Conservation (phyloP, 2,113 vertebrate species). For the Caranx melampygus region DNA sequence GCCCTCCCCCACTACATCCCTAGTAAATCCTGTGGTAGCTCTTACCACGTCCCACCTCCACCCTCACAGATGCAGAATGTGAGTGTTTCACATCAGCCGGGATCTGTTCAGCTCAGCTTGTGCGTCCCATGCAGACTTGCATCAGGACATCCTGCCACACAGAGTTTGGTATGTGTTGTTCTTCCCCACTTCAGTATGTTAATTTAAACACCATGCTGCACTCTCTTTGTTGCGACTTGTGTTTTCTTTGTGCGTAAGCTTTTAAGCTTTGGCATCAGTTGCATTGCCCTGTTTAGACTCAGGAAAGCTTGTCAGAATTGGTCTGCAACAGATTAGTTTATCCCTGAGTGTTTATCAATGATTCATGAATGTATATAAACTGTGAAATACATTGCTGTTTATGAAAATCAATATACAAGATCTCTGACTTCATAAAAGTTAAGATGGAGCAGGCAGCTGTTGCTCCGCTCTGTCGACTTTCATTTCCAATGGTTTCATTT, state of each 20-base stretch:
- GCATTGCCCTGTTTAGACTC: neutral
- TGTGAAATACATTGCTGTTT: neutral
- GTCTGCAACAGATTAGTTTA: neutral
- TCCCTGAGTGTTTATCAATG: neutral
- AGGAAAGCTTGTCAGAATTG: neutral
- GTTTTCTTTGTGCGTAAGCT: neutral
- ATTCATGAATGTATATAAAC: neutral
- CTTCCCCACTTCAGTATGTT: constrained; percentile 2
- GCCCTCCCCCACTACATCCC: neutral
- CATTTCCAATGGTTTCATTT: neutral
- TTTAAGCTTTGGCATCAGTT: constrained; percentile 12
- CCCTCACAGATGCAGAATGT: constrained; percentile 47
- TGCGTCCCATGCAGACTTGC: constrained; percentile 23
- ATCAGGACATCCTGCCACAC: constrained; percentile 16
- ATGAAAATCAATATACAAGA: neutral
- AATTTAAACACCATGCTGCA: constrained; percentile 6
- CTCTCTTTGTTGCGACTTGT: constrained; percentile 9
- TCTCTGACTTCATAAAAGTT: neutral
- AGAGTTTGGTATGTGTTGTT: constrained; percentile 60
- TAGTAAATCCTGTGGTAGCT: constrained; percentile 39
- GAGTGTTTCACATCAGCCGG: constrained; percentile 53
- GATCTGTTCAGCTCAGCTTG: constrained; percentile 48
- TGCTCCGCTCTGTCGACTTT: neutral
- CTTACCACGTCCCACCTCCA: constrained; percentile 51
- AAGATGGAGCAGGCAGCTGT: neutral